Conservation (phyloP, 2,797 vertebrate genomes). For the Protosalanx chinensis region DNA sequence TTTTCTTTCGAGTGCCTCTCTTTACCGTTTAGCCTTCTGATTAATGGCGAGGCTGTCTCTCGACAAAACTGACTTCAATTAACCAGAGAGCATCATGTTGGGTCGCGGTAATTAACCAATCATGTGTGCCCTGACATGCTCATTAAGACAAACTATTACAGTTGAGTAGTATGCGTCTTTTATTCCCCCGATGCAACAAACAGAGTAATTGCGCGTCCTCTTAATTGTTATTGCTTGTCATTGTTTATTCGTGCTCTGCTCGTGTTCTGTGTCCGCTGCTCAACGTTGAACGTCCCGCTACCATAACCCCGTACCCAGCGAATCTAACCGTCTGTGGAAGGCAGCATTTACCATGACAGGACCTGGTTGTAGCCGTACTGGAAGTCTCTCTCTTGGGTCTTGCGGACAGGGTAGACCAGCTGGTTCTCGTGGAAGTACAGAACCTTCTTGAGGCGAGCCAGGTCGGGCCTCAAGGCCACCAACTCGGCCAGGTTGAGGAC, state of each 20-base stretch:
- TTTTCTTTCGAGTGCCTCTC: slow-evolving; percentile 42
- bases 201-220: slow-evolving; percentile 21
- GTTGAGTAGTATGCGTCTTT: slow-evolving; percentile 22
- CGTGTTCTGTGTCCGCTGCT: slow-evolving; percentile 2
- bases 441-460: slow-evolving; percentile 87
- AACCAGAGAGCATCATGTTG: slow-evolving; percentile 47
- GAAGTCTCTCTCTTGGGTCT: slow-evolving; percentile 88
- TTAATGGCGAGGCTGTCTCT: slow-evolving; percentile 54
- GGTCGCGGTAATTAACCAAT: slow-evolving; percentile 39
- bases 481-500: slow-evolving; percentile 95
- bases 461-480: slow-evolving; percentile 86
- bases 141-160: slow-evolving; percentile 36
- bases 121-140: slow-evolving; percentile 28
- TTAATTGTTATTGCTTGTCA: slow-evolving; percentile 23
- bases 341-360: slow-evolving; percentile 84
- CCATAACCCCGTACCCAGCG: too few species aligned
- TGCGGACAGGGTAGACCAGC: slow-evolving; percentile 82
- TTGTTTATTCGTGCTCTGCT: slow-evolving; percentile 8
- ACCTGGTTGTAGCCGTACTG: slow-evolving; percentile 98
- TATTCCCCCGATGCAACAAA: slow-evolving; percentile 18
- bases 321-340: not conserved
- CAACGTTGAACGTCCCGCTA: too few species aligned
- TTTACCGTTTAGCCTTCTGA: slow-evolving; percentile 47
- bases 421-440: slow-evolving; percentile 99
- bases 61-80: slow-evolving; percentile 42